Evolutionary conservation across 1,140 invertebrate species (phyloP).

Genomic region (Musca vetustissima): DNA sequence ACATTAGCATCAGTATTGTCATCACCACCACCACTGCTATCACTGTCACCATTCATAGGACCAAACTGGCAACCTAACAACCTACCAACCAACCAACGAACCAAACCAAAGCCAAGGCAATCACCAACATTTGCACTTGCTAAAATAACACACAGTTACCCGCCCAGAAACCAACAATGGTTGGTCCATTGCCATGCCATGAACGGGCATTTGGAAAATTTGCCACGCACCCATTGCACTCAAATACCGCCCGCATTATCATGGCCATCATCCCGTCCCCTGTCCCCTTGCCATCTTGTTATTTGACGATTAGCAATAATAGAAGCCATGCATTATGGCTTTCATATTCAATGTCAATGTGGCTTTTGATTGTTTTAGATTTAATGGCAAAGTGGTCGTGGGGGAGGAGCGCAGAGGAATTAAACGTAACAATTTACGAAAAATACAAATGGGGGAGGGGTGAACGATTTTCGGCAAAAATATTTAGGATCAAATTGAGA

Average conservation of each 20-base stretch:
- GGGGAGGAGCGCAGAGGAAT: neutral
- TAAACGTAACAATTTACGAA: too few species aligned
- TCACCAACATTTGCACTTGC: slow-evolving; percentile 27
- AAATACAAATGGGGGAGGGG: too few species aligned
- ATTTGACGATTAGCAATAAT: neutral
- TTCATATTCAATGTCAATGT: slow-evolving; percentile 11
- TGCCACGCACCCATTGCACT: slow-evolving; percentile 29
- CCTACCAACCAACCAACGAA: neutral
- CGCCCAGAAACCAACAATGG: slow-evolving; percentile 54
- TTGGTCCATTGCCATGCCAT: slow-evolving; percentile 34
- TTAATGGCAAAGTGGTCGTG: neutral
- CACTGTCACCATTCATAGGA: slow-evolving; percentile 24
- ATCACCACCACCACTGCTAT: slow-evolving; percentile 27
- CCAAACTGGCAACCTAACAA: too few species aligned
- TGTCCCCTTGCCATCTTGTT: neutral
- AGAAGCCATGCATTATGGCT: neutral
- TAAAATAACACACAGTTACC: slow-evolving; percentile 38
- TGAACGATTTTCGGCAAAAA: neutral
- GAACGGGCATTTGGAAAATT: slow-evolving; percentile 3
- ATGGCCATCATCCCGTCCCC: neutral
- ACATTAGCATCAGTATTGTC: too few species aligned
- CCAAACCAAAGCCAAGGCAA: slow-evolving; percentile 19
- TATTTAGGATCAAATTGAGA: slow-evolving; percentile 24
- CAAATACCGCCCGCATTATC: slow-evolving; percentile 20
- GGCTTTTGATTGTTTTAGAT: neutral